Evolutionary conservation across 2,113 vertebrate species (phyloP), one percentile per base, ranked within the genome.

Genomic region (Lophura nycthemera): DNA sequence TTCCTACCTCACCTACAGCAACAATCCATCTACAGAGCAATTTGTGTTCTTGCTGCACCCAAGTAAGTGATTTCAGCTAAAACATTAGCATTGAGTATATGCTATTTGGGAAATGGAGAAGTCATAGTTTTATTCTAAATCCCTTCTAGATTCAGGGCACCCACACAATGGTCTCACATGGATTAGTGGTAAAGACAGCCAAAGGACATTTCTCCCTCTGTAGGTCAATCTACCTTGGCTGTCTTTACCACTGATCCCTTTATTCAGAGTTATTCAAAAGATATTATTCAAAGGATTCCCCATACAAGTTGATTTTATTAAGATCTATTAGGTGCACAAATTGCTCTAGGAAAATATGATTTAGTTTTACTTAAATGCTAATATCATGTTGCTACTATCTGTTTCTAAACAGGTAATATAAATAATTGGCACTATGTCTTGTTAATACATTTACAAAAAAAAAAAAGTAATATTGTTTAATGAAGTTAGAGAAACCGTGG

Each of bases 341-440:
- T 48, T 85, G 10, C 54, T 76, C 73, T 86, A 64, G 64, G 34
- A 94, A 96, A 95, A 82, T 76, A 34, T 78, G 72, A 80, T 92
- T 84, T 78, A 85, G 78, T 59, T 92, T 57, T 76, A 52, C 72
- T 87, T 90, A 27, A n/a, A 38, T 91, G 73, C 27, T 89, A 61
- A 38, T 75, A 80, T 64, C 40, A 36, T 61, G 9, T 80, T 82
- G 48, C 15, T 52, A 63, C 64, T 52, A 69, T 45, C 48, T 82
- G 70, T 94, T 95, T 93, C 87, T 91, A 89, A 91, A 90, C 30
- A 93, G 70, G 18, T 76, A 93, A 84, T 86, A 34, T 8, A 38
- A 45, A 61, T 20, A 71, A 32, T 73, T 14, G 67, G 1, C 57
- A 73, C 14, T 82, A 32, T 14, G 13, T 1, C 5, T 77, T 25